These are phyloP conservation scores for Erebia ligea DNA, from an alignment of 2,888 invertebrate genomes.

Conservation along the genomic window DNA sequence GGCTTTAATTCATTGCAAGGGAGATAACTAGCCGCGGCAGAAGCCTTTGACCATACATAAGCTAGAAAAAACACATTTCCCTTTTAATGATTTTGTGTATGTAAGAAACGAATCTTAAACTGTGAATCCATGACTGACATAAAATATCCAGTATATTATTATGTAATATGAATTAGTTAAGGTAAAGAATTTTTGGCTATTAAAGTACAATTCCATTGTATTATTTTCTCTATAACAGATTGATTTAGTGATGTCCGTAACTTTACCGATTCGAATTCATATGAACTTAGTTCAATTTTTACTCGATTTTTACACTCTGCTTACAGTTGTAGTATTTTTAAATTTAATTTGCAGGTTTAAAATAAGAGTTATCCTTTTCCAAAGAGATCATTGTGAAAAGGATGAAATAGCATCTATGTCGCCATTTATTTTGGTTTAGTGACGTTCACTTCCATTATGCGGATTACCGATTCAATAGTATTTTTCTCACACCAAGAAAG, in stretches of 20 bases:
- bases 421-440: background rate
- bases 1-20: too few relatives aligned
- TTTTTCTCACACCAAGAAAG: background rate
- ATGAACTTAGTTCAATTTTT: background rate
- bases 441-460: background rate
- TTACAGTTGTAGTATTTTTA: background rate
- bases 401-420: background rate
- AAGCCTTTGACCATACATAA: too few relatives aligned
- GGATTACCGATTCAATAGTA: background rate
- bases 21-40: too few relatives aligned
- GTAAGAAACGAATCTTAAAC: background rate
- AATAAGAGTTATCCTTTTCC: background rate
- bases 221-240: background rate
- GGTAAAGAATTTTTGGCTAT: background rate
- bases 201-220: background rate
- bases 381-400: background rate
- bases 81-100: background rate
- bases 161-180: background rate
- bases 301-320: background rate
- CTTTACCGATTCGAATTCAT: background rate
- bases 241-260: background rate
- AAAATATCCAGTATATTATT: background rate
- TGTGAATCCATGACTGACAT: constrained; percentile 10
- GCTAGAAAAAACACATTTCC: too few relatives aligned
- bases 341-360: background rate